Evolutionary conservation across 1,140 invertebrate species (phyloP).

Genomic region (Dryas iulia): DNA sequence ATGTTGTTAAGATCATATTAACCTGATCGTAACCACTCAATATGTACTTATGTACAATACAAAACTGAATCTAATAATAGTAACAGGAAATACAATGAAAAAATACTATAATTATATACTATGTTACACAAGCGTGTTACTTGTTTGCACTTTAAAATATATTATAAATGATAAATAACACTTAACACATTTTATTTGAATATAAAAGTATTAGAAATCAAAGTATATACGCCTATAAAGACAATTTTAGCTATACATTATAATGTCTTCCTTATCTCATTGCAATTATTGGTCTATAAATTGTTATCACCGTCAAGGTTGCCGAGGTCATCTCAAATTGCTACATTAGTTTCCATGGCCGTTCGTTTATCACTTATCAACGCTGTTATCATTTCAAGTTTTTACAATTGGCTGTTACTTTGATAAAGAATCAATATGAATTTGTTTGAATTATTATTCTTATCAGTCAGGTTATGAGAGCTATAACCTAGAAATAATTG

Average conservation of each 20-base stretch:
- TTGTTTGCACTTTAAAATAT: background rate
- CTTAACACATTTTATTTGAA: too few relatives aligned
- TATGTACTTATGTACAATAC: background rate
- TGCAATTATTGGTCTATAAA: slow-evolving; percentile 10
- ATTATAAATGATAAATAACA: background rate
- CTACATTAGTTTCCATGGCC: slow-evolving; percentile 28
- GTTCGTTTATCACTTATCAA: slow-evolving; percentile 35
- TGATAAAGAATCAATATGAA: slow-evolving; percentile 33
- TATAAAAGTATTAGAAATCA: background rate
- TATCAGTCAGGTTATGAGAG: slow-evolving; percentile 8
- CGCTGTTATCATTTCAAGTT: slow-evolving; percentile 34
- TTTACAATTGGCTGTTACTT: slow-evolving; percentile 24
- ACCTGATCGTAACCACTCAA: background rate
- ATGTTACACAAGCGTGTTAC: background rate
- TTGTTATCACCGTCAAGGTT: slow-evolving; percentile 18
- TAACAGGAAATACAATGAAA: background rate
- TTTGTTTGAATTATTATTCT: slow-evolving; percentile 19
- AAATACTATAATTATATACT: background rate
- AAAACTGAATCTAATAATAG: background rate
- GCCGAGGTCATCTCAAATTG: slow-evolving; percentile 23
- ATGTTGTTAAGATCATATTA: background rate
- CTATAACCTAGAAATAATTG: slow-evolving; percentile 22
- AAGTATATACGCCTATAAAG: background rate
- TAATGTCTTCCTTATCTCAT: background rate
- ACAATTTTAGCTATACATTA: background rate